Conservation (phyloP, 1,140 invertebrate genomes). For the Paralvinella palmiformis region DNA sequence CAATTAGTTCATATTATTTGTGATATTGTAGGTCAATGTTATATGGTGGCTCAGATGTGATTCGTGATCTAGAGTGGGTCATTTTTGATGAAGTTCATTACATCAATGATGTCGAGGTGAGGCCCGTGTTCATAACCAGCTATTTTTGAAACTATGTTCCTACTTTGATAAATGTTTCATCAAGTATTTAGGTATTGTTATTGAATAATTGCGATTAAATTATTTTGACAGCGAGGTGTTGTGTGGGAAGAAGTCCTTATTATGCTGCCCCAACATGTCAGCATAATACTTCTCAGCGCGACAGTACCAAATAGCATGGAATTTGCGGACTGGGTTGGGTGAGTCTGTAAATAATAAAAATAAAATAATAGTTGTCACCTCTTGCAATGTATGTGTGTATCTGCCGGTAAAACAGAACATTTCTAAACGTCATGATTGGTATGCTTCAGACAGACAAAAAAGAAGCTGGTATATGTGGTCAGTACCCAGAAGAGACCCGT, state of each 20-base stretch:
- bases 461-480: constrained; percentile 90
- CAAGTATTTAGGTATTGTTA: too few species aligned
- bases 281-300: constrained; percentile 94
- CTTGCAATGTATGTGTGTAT: too few species aligned
- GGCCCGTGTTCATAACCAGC: too few species aligned
- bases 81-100: constrained; percentile 99
- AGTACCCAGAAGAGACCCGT: constrained; percentile 90
- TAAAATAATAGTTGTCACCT: too few species aligned
- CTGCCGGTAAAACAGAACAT: too few species aligned
- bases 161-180: too few species aligned
- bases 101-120: constrained; percentile 90
- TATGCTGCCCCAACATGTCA: constrained; percentile 86
- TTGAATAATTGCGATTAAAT: constrained; percentile 9
- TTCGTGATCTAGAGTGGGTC: constrained; percentile 95
- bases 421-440: too few species aligned
- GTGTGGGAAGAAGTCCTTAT: constrained; percentile 99
- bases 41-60: constrained; percentile 89
- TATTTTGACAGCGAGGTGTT: constrained; percentile 72
- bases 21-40: constrained; percentile 71
- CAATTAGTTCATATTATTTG: neutral
- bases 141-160: too few species aligned
- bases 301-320: constrained; percentile 96
- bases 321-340: constrained; percentile 96
- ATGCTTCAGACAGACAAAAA: constrained; percentile 65
- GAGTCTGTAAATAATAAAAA: too few species aligned